These are phyloP conservation scores for Helicoverpa assulta DNA, from an alignment of 2,888 invertebrate species.

Conservation along the genomic window DNA sequence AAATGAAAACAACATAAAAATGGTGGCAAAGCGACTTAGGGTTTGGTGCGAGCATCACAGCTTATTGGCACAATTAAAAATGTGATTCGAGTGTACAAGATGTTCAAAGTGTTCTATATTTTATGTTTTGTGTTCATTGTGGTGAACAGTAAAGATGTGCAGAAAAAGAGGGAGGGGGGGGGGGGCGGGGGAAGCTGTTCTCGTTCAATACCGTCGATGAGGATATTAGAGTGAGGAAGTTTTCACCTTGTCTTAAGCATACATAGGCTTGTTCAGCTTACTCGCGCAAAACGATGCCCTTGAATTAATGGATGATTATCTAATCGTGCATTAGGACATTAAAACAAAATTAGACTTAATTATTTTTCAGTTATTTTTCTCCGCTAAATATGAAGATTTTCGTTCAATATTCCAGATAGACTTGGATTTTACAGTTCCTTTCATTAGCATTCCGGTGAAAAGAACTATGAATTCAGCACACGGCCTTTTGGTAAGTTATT, in stretches of 20 bases:
- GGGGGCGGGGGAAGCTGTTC: constrained; percentile 83
- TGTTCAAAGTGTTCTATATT: constrained; percentile 65
- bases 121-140: constrained; percentile 60
- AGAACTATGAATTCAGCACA: constrained; percentile 82
- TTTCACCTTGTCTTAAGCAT: background rate
- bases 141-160: constrained; percentile 66
- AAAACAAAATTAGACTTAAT: too few relatives aligned
- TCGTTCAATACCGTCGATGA: constrained; percentile 89
- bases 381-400: background rate
- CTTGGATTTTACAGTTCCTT: constrained; percentile 92
- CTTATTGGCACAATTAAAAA: constrained; percentile 71
- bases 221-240: constrained; percentile 88
- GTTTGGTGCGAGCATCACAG: constrained; percentile 69
- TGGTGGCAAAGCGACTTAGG: constrained; percentile 70
- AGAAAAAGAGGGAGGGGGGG: constrained; percentile 46
- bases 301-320: background rate
- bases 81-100: constrained; percentile 58
- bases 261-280: background rate
- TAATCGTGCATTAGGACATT: background rate
- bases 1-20: constrained; percentile 74
- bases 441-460: constrained; percentile 92
- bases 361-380: too few relatives aligned
- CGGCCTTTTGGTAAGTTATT: constrained; percentile 65
- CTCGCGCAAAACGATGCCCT: background rate
- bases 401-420: constrained; percentile 88